These are phyloP conservation scores for Peromyscus eremicus DNA, from an alignment of 2,797 vertebrate genomes.

Conservation along the genomic window DNA sequence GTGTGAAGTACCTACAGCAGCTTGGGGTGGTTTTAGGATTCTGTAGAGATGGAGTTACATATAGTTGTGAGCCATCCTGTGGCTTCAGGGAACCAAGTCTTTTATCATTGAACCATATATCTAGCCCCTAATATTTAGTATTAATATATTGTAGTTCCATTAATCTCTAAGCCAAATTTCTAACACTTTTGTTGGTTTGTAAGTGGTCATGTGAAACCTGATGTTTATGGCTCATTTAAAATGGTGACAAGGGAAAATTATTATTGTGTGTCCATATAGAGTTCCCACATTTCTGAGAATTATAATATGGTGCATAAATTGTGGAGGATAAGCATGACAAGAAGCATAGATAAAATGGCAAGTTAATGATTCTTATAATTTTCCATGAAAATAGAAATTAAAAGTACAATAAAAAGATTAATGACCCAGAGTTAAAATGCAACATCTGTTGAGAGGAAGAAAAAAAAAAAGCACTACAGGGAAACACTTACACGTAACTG, in stretches of 20 bases:
- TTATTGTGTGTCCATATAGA: neutral
- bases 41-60: neutral
- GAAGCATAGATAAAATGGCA: neutral
- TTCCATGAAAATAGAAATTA: constrained; percentile 30
- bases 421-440: constrained; percentile 22
- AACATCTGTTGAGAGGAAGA: neutral
- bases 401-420: neutral
- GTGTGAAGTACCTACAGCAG: neutral
- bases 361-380: neutral
- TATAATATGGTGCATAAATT: neutral
- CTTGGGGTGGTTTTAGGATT: neutral
- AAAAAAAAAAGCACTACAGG: neutral
- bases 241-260: neutral
- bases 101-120: neutral
- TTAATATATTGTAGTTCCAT: neutral
- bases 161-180: neutral
- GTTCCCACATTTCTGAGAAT: neutral
- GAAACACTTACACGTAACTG: neutral
- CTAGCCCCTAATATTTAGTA: neutral
- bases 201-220: neutral
- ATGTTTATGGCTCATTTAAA: neutral
- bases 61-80: neutral
- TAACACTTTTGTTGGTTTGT: neutral
- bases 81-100: neutral
- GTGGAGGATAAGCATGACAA: neutral